Conservation (phyloP, 1,140 invertebrate genomes). For the Heliconius eleuchia region DNA sequence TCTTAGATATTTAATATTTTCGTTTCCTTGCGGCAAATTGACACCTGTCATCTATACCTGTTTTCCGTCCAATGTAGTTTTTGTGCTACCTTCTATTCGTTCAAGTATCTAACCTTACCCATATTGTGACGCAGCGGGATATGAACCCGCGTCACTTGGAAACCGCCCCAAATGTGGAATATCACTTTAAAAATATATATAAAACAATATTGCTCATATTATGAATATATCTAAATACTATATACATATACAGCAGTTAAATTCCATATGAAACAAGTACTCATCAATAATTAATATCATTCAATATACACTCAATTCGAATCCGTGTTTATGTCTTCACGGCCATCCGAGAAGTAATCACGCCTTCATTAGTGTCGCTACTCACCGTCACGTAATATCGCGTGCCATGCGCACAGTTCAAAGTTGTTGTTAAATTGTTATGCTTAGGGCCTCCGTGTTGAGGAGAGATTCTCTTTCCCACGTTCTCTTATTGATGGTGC, state of each 20-base stretch:
- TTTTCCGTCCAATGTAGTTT: no score
- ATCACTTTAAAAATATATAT: no score
- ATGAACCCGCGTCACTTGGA: no score
- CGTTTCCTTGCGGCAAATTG: no score
- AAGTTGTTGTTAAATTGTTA: constrained; percentile 54
- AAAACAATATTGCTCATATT: no score
- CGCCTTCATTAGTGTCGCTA: constrained; percentile 42
- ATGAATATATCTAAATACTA: no score
- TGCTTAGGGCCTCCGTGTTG: constrained; percentile 28
- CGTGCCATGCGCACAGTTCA: constrained; percentile 43
- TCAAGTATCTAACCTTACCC: no score
- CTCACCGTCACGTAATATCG: constrained; percentile 55
- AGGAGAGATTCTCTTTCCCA: neutral
- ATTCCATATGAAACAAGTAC: constrained; percentile 1
- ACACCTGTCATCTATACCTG: no score
- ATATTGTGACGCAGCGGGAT: no score
- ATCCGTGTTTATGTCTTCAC: constrained; percentile 19
- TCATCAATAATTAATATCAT: constrained; percentile 1
- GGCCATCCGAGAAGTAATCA: constrained; percentile 38
- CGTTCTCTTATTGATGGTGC: neutral
- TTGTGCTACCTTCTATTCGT: no score
- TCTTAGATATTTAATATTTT: neutral
- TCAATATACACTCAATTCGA: neutral
- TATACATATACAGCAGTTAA: neutral
- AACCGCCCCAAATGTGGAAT: no score